Percentiles rank a stretch among this genome's conserved stretches.
phyloP scores from a whole-genome alignment of 2,888 invertebrate species.

The Encarsia formosa region DNA sequence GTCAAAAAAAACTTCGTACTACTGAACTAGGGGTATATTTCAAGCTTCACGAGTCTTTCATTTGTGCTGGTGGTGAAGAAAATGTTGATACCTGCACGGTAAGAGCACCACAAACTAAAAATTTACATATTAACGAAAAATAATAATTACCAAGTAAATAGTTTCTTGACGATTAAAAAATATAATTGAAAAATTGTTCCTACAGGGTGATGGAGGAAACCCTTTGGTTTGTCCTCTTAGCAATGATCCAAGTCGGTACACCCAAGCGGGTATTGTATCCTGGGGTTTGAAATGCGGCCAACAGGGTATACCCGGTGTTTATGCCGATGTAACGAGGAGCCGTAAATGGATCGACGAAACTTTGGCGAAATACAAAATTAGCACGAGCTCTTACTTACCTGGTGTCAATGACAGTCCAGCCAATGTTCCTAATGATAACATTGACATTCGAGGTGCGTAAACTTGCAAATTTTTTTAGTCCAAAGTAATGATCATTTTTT shows the following conservation, averaged over 20 bases:
- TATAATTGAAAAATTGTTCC: no score
- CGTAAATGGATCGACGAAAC: slow-evolving; percentile 21
- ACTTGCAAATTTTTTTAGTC: no score
- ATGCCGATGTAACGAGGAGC: slow-evolving; percentile 11
- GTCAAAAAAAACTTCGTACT: slow-evolving; percentile 8
- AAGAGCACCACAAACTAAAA: no score
- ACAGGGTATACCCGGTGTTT: slow-evolving; percentile 16
- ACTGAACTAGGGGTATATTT: slow-evolving; percentile 24
- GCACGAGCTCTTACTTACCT: slow-evolving; percentile 27
- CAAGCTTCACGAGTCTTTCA: slow-evolving; percentile 19
- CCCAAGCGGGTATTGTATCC: slow-evolving; percentile 24
- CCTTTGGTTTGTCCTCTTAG: slow-evolving; percentile 21
- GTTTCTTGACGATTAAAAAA: no score
- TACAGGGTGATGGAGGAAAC: slow-evolving; percentile 27
- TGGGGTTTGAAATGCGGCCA: slow-evolving; percentile 25
- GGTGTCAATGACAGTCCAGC: no score
- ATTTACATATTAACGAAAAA: no score
- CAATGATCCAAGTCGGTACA: slow-evolving; percentile 12
- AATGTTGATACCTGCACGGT: slow-evolving; percentile 23
- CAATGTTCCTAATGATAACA: no score
- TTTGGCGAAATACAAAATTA: slow-evolving; percentile 11
- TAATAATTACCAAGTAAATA: no score
- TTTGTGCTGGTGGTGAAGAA: slow-evolving; percentile 22
- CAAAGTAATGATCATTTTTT: no score
- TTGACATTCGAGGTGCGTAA: no score